Percentiles rank a stretch among this genome's conserved stretches.
Conservation (phyloP, 2,113 vertebrate genomes). For the Halcyon malimbica region DNA sequence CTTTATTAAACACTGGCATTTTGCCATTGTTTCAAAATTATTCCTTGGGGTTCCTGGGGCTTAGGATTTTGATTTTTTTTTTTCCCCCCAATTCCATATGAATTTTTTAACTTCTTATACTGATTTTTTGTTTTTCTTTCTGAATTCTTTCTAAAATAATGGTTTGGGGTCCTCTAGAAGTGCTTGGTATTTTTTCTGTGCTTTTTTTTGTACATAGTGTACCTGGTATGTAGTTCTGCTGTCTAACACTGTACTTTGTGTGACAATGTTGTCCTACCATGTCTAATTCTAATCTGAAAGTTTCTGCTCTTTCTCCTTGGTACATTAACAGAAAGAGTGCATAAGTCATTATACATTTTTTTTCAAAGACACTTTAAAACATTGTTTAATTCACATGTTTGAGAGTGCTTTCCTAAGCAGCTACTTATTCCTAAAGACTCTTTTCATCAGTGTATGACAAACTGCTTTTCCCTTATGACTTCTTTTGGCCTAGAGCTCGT, state of each 20-base stretch:
- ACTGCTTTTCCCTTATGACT: constrained; percentile 14
- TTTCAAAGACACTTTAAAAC: background rate
- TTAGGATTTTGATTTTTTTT: background rate
- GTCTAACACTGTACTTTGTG: background rate
- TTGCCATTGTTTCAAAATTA: background rate
- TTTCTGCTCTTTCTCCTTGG: background rate
- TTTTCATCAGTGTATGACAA: background rate
- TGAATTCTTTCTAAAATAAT: background rate
- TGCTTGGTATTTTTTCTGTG: background rate
- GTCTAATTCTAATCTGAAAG: background rate
- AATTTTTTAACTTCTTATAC: background rate
- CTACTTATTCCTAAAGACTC: background rate
- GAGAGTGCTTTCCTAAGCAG: background rate
- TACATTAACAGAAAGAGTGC: background rate
- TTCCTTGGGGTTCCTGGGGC: background rate
- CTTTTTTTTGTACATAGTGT: background rate
- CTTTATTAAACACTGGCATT: background rate
- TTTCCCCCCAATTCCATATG: background rate
- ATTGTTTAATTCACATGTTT: background rate
- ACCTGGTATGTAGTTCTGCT: background rate
- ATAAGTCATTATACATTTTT: background rate
- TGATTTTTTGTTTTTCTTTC: background rate
- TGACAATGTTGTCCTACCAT: background rate
- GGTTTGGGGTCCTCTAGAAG: background rate
- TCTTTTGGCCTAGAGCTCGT: constrained; percentile 35